Conservation (phyloP, 2,888 invertebrate species). For the Lapara coniferarum region DNA sequence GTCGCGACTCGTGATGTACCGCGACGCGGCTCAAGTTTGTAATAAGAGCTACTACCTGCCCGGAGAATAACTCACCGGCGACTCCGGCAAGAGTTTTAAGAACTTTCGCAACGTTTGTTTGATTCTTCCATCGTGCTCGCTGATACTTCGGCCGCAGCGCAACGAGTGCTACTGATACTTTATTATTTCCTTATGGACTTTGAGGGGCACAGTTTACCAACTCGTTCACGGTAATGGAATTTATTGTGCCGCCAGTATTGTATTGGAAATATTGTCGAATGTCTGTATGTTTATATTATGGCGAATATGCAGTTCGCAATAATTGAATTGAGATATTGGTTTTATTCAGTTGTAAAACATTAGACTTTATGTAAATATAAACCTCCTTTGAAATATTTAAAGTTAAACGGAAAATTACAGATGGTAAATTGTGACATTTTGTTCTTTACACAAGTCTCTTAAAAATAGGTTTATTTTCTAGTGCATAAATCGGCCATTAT, state of each 20-base stretch:
- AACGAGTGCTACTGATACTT: constrained; percentile 66
- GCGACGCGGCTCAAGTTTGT: constrained; percentile 59
- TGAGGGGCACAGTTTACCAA: constrained; percentile 51
- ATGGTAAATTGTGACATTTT: no score
- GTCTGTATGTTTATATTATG: constrained; percentile 29
- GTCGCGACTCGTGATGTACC: background rate
- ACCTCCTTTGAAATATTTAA: background rate
- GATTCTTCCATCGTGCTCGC: constrained; percentile 61
- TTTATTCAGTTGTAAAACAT: background rate
- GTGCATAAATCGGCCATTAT: no score
- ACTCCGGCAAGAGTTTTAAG: constrained; percentile 55
- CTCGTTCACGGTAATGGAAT: constrained; percentile 52
- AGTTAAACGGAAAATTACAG: no score
- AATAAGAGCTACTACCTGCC: constrained; percentile 68
- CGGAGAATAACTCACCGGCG: constrained; percentile 52
- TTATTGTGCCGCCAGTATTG: constrained; percentile 42
- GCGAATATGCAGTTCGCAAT: constrained; percentile 2
- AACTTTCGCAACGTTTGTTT: constrained; percentile 68
- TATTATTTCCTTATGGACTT: constrained; percentile 70
- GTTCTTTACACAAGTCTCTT: no score
- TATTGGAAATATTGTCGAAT: constrained; percentile 35
- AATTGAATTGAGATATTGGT: background rate
- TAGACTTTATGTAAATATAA: background rate
- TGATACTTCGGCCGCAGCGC: constrained; percentile 55
- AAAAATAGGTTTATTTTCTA: no score